These are phyloP conservation scores for Ypsolopha sequella DNA, from an alignment of 2,888 invertebrate genomes.

Conservation along the genomic window DNA sequence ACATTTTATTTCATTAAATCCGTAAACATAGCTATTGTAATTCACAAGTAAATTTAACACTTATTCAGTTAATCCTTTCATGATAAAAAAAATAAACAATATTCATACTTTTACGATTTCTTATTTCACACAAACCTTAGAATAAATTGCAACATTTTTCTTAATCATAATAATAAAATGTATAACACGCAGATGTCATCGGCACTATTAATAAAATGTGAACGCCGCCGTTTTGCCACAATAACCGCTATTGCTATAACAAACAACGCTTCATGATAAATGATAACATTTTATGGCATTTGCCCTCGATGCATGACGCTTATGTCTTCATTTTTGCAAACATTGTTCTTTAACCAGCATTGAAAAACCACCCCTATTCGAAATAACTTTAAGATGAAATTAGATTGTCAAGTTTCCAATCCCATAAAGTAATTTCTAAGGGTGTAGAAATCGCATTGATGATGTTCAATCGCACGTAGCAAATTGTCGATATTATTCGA, in stretches of 20 bases:
- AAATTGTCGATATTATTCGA: conserved; percentile 58
- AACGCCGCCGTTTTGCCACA: conserved; percentile 61
- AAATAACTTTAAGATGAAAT: conserved; percentile 6
- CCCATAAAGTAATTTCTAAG: conserved; percentile 33
- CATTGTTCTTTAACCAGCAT: conserved; percentile 13
- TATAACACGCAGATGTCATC: conserved; percentile 52
- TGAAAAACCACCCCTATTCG: conserved; percentile 16
- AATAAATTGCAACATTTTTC: conserved; percentile 6
- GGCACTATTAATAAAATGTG: conserved; percentile 49
- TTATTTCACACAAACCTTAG: conserved; percentile 28
- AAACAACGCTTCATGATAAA: conserved; percentile 63
- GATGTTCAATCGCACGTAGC: conserved; percentile 63
- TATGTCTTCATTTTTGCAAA: conserved; percentile 54
- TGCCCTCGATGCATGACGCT: conserved; percentile 53
- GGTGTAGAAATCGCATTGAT: conserved; percentile 58
- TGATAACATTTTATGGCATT: conserved; percentile 62
- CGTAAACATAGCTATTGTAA: no score
- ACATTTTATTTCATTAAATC: no score
- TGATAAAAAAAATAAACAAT: conserved; percentile 2
- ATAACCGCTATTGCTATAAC: conserved; percentile 56
- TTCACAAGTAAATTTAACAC: no score
- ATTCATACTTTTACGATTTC: no score
- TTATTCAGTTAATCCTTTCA: no score
- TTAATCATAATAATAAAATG: conserved; percentile 32
- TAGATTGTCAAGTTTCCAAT: conserved; percentile 10